Percentiles rank a stretch among this genome's conserved stretches.
Evolutionary conservation across 2,113 vertebrate genomes (phyloP).

Genomic region (Isurus oxyrinchus): DNA sequence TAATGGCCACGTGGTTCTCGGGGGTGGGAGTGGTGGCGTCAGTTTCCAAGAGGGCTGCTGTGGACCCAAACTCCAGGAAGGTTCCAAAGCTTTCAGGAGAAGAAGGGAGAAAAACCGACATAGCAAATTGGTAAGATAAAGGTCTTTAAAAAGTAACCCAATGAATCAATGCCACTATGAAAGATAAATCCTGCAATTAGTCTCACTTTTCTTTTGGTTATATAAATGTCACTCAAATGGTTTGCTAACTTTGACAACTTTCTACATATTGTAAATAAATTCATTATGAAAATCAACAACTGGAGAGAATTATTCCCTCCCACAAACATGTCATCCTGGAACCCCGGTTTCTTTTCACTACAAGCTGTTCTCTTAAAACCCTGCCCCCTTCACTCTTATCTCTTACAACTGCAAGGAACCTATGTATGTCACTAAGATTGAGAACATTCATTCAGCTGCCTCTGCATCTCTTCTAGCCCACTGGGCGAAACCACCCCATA

Average conservation of each 20-base stretch:
- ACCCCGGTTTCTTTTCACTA: too few species aligned
- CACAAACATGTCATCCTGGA: not conserved
- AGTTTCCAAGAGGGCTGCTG: too few species aligned
- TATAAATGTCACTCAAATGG: not conserved
- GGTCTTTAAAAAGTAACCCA: too few species aligned
- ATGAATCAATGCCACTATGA: not conserved
- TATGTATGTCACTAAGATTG: too few species aligned
- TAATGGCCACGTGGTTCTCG: not conserved
- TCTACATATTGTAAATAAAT: not conserved
- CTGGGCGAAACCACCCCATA: too few species aligned
- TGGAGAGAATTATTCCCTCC: not conserved
- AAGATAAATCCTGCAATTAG: not conserved
- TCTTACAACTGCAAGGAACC: too few species aligned
- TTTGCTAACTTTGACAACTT: too few species aligned
- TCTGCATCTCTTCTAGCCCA: too few species aligned
- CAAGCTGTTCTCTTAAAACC: too few species aligned
- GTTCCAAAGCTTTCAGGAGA: not conserved
- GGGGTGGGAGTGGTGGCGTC: too few species aligned
- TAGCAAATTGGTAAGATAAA: not conserved
- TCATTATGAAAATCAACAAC: not conserved
- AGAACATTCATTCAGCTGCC: too few species aligned
- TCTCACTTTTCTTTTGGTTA: not conserved
- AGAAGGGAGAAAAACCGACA: not conserved
- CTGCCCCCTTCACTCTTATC: too few species aligned
- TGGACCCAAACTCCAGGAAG: not conserved